Evolutionary conservation across 2,113 vertebrate species (phyloP).

Genomic region (Thermophis baileyi): DNA sequence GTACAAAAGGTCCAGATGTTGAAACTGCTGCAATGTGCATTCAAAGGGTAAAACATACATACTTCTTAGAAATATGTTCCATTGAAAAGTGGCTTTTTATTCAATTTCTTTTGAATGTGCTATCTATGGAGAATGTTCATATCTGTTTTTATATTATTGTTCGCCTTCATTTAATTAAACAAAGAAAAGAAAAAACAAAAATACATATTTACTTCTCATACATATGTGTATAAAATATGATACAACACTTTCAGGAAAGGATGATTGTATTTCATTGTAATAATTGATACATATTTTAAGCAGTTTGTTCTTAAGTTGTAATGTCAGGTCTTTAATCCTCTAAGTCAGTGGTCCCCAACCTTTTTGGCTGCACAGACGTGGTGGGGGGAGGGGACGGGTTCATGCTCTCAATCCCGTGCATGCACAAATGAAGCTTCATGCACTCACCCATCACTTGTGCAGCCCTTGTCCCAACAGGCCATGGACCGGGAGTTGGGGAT

Average conservation of each 20-base stretch:
- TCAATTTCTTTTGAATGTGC: neutral
- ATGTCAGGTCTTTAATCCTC: neutral
- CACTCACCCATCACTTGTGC: neutral
- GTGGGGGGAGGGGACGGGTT: neutral
- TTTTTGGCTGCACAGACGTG: neutral
- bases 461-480: neutral
- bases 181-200: neutral
- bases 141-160: neutral
- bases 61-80: neutral
- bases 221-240: neutral
- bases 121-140: neutral
- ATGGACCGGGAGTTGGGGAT: neutral
- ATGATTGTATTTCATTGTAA: neutral
- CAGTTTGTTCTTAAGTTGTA: neutral
- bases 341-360: neutral
- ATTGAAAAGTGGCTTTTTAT: neutral
- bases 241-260: neutral
- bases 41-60: constrained; percentile 71
- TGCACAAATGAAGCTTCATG: neutral
- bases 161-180: neutral
- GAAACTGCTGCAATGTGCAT: constrained; percentile 68
- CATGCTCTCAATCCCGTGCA: neutral
- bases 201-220: neutral
- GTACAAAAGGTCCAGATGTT: neutral
- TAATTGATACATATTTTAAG: neutral